Evolutionary conservation across 2,113 vertebrate species (phyloP), one percentile per base, ranked within the genome.

Genomic region (Xenopus tropicalis): DNA sequence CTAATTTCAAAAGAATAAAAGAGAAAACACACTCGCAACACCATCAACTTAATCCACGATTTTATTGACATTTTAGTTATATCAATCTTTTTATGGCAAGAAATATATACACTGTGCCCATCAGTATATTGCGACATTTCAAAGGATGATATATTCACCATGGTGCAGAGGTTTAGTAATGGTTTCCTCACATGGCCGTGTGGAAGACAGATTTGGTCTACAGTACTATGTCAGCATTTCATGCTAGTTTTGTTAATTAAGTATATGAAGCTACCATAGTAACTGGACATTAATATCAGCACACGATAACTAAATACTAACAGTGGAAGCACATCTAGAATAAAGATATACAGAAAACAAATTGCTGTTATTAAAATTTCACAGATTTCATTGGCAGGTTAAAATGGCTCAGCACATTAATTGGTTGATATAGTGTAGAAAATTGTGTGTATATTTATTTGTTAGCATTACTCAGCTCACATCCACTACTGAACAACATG

Each of bases 31-130:
- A 61, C 75, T 81, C 71, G 56, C 52, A 12, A 63, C 66, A 19
- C 1, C 23, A 78, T 90, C 90, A 89, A 91, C 91, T 92, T 91
- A 93, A 95, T 91, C 93, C 92, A 94, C 91, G 93, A 90, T 91
- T 96, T 96, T 95, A 89, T 93, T 92, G 86, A 90, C 87, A 89
- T 83, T 69, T 92, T 92, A 91, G 91, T 93, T 93, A 92, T 91
- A 91, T 90, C 84, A 84, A 86, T 86, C 86, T 83, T 88, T 91
- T 91, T 89, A 88, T 87, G 88, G 86, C 89, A 90, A n/a, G 93
- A 89, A 90, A 85, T 91, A 88, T 88, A 83, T 88, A 90, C 88
- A 93, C 86, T 90, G 88, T 88, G 83, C 90, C 86, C 85, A 89
- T 89, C 83, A 83, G 80, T 87, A 88, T 88, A 88, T 81, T 83